These are phyloP conservation scores for Andricus quercusramuli DNA, from an alignment of 2,888 invertebrate genomes.

Conservation along the genomic window DNA sequence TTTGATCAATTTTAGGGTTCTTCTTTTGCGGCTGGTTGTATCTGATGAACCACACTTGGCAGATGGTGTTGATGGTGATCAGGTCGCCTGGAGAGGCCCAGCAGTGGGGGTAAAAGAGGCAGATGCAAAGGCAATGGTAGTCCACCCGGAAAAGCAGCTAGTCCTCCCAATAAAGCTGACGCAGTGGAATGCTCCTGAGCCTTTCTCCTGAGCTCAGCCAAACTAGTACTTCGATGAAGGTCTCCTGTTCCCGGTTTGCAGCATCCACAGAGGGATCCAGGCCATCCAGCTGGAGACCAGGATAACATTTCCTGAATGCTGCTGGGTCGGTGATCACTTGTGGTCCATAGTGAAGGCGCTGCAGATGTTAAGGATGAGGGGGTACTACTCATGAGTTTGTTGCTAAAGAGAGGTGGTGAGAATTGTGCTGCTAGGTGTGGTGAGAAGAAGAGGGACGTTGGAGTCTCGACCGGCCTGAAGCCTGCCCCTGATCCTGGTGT, in stretches of 20 bases:
- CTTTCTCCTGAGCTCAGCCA: constrained; percentile 94
- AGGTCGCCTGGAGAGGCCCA: constrained; percentile 77
- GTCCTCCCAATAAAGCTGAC: constrained; percentile 72
- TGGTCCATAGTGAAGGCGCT: constrained; percentile 78
- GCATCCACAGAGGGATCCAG: constrained; percentile 70
- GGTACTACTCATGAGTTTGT: constrained; percentile 78
- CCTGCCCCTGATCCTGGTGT: constrained; percentile 82
- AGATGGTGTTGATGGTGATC: constrained; percentile 79
- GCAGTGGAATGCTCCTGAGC: constrained; percentile 98
- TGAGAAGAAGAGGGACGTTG: constrained; percentile 90
- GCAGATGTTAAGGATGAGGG: constrained; percentile 73
- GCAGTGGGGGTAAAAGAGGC: constrained; percentile 80
- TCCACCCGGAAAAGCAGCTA: constrained; percentile 73
- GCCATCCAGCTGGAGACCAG: constrained; percentile 76
- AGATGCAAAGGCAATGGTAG: constrained; percentile 78
- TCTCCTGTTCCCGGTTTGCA: constrained; percentile 74
- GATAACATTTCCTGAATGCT: constrained; percentile 76
- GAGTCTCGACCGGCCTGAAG: constrained; percentile 75
- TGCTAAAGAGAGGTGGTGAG: constrained; percentile 87
- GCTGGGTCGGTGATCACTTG: constrained; percentile 77
- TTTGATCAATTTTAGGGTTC: constrained; percentile 67
- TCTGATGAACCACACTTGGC: constrained; percentile 73
- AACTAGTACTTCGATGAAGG: constrained; percentile 83
- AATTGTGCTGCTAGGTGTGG: constrained; percentile 90
- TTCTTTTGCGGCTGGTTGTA: constrained; percentile 74